Evolutionary conservation across 2,888 invertebrate species (phyloP).

Genomic region (Tiphia femorata): DNA sequence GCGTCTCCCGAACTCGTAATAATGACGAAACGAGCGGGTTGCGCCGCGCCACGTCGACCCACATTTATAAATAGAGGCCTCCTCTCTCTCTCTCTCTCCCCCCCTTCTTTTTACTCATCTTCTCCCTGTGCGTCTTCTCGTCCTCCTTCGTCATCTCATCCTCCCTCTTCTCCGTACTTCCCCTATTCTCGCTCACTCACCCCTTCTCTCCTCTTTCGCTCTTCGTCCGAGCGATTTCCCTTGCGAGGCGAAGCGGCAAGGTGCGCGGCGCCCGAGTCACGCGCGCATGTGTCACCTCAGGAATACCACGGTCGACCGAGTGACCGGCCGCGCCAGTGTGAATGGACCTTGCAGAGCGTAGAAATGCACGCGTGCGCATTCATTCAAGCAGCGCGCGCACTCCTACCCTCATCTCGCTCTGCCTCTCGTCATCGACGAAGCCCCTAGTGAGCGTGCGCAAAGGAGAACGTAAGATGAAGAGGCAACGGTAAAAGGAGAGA

Average conservation of each 20-base stretch:
- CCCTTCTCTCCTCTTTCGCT: too few relatives aligned
- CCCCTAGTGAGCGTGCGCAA: too few relatives aligned
- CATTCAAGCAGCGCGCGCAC: too few relatives aligned
- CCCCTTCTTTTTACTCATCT: too few relatives aligned
- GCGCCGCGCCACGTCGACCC: constrained; percentile 50
- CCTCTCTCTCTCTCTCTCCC: constrained; percentile 37
- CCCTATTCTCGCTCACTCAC: too few relatives aligned
- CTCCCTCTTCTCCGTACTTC: too few relatives aligned
- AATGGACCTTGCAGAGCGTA: constrained; percentile 40
- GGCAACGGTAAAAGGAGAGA: too few relatives aligned
- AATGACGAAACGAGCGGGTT: constrained; percentile 44
- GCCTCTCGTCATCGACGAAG: too few relatives aligned
- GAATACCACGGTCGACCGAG: constrained; percentile 46
- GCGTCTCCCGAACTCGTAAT: constrained; percentile 34
- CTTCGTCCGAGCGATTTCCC: not conserved
- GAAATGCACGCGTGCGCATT: constrained; percentile 3
- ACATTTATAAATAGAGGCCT: constrained; percentile 59
- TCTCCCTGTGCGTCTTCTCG: not conserved
- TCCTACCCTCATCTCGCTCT: too few relatives aligned
- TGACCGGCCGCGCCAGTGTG: constrained; percentile 42
- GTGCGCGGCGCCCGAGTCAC: constrained; percentile 43
- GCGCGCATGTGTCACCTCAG: too few relatives aligned
- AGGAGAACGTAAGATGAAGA: too few relatives aligned
- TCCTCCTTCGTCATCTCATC: too few relatives aligned
- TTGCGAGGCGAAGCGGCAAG: constrained; percentile 36